phyloP scores from a whole-genome alignment of 2,797 vertebrate species.

The Lerista edwardsae region DNA sequence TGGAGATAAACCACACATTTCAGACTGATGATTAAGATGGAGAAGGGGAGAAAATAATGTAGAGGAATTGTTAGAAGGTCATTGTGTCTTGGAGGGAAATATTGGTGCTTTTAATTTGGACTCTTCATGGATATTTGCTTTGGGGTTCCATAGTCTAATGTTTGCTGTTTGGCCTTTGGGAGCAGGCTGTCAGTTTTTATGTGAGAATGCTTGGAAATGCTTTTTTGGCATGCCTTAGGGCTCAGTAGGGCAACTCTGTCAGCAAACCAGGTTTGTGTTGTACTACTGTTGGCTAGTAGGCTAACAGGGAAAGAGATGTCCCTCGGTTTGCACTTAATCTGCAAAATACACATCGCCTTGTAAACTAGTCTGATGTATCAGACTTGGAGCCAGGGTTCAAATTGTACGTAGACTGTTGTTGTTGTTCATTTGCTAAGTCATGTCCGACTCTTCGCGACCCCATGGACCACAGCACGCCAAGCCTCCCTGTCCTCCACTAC shows the following conservation, averaged over 20 bases:
- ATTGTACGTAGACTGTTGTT: no score
- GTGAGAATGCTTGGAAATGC: not conserved
- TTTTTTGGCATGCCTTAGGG: not conserved
- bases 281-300: not conserved
- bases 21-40: not conserved
- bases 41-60: not conserved
- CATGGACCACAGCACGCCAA: no score
- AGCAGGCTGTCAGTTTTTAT: not conserved
- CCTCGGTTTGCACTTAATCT: not conserved
- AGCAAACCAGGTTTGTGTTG: not conserved
- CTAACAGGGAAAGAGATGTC: not conserved
- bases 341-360: not conserved
- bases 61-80: not conserved
- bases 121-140: constrained; percentile 12
- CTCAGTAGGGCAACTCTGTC: not conserved
- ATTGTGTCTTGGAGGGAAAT: constrained; percentile 4
- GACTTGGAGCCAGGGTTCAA: not conserved
- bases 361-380: not conserved
- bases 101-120: constrained; percentile 15
- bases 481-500: no score
- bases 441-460: no score
- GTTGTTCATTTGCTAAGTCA: no score
- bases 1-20: not conserved
- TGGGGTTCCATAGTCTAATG: constrained; percentile 24
- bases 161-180: not conserved